Percentiles rank a stretch among this genome's conserved stretches.
phyloP scores from a whole-genome alignment of 2,888 invertebrate genomes.

The Macaria notata region DNA sequence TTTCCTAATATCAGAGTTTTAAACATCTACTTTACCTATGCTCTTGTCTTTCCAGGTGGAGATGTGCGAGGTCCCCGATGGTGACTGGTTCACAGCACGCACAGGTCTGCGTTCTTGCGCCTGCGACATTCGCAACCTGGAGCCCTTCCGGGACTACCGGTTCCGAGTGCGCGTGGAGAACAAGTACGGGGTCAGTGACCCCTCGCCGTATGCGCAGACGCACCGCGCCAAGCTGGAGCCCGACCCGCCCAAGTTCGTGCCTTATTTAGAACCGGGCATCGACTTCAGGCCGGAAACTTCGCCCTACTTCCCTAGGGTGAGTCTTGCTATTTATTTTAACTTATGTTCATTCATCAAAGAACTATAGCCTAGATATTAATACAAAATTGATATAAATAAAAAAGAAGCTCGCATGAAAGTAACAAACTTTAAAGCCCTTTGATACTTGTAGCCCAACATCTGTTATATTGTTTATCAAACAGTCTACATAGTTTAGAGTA shows the following conservation, averaged over 20 bases:
- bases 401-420: no score
- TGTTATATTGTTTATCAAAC: no score
- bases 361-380: no score
- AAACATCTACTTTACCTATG: no score
- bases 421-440: no score
- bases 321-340: no score
- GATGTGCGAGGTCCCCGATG: slow-evolving; percentile 95
- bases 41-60: slow-evolving; percentile 81
- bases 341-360: no score
- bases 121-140: slow-evolving; percentile 94
- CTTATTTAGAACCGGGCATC: slow-evolving; percentile 90
- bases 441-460: no score
- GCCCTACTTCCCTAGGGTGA: slow-evolving; percentile 90
- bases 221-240: slow-evolving; percentile 90
- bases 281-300: slow-evolving; percentile 93
- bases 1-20: no score
- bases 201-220: slow-evolving; percentile 94
- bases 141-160: slow-evolving; percentile 96
- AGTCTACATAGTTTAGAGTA: no score
- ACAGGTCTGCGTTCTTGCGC: slow-evolving; percentile 93
- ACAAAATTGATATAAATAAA: no score
- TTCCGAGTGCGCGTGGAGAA: slow-evolving; percentile 98
- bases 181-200: slow-evolving; percentile 97
- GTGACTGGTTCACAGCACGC: slow-evolving; percentile 95
- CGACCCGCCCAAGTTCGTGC: slow-evolving; percentile 89